Base-by-base conservation (phyloP, 2,888 invertebrate genomes). In the Epiblema foenella region DNA sequence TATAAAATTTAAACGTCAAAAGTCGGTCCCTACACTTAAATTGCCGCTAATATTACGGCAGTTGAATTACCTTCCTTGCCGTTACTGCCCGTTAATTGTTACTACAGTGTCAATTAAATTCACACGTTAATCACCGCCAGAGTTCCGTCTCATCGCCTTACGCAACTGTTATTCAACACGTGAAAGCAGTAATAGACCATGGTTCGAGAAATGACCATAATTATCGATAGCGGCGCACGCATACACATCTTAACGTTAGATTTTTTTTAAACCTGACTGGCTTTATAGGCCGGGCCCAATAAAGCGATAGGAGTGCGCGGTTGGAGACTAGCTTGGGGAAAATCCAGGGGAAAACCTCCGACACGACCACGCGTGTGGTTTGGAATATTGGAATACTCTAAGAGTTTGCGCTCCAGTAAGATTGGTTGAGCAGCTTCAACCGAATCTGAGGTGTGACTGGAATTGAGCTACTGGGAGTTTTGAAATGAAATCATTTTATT, bases 101-200 rank as follows among this genome's bases (percentile, higher is more conserved):
- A 8, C 15, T 29, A 24, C 15, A 29, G 17, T 42, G 60, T 42
- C 49, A 63, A 51, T 63, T 46, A 51, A 49, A 17, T 11, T 15
- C 9, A 51, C 49, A 37, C 63, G 18, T 10, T 18, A 63, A 37
- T 37, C n/a, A 33, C 4, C 60, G 46, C 10, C n/a, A n/a, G n/a
- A 51, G 33, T 52, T 63, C 51, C 63, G 51, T 52, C 51, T 51
- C 62, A 51, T 51, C 62, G 51, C 15, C 8, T 63, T 63, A 51
- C 37, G 63, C 37, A 51, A 63, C 18, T 3, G 1, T 63, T 63
- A 37, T 18, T 18, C 18, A 63, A 63, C 11, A 51, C 63, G 46
- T n/a, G 63, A 63, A 63, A 56, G 56, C 29, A 62, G 62, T 29
- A 29, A 62, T 62, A 46, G 39, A 49, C n/a, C 15, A 18, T 59